Evolutionary conservation across 1,140 invertebrate species (phyloP), one percentile per base, ranked within the genome.

Genomic region (Zaprionus africanus): DNA sequence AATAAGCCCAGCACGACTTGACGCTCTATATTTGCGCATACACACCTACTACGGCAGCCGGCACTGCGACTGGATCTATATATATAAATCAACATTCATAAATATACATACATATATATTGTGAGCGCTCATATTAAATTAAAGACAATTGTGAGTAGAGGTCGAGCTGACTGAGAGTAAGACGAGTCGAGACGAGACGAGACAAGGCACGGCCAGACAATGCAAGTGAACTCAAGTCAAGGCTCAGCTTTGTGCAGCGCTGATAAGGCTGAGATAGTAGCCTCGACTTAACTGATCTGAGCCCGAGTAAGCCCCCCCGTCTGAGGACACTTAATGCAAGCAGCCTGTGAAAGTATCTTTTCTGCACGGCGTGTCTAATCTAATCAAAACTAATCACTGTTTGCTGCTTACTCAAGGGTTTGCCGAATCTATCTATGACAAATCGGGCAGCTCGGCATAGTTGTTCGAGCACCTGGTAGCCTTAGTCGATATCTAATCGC

Each of bases 141-240:
- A 76, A 84, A 90, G 72, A 84, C 85, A 88, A 88, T 88, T 88
- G 84, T 79, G 81, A 84, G 85, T 81, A 84, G 63, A 88, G 80
- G 84, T 83, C 81, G 64, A 17, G 34, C 51, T 28, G 17, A 59
- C 11, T 36, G 28, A 22, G n/a, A n/a, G 2, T 73, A 72, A 66
- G 41, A 62, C 58, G 56, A 46, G 51, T 24, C 58, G 17, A 17
- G 41, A 7, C 41, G 17, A 17, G 41, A 5, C 43, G 19, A 9
- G 43, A 7, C 43, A 17, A 7, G 43, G 12, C 46, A 12, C 9
- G 46, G 22, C 17, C 46, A 51, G 46, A 51, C 46, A 51, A 24
- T 51, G 46, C 46, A 51, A 51, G 53, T 58, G 9, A 67, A 67
- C 36, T 58, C 54, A 15, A 58, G 26, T 46, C 66, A 71, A 54